phyloP scores from a whole-genome alignment of 2,797 vertebrate species.

The Acanthopagrus latus region DNA sequence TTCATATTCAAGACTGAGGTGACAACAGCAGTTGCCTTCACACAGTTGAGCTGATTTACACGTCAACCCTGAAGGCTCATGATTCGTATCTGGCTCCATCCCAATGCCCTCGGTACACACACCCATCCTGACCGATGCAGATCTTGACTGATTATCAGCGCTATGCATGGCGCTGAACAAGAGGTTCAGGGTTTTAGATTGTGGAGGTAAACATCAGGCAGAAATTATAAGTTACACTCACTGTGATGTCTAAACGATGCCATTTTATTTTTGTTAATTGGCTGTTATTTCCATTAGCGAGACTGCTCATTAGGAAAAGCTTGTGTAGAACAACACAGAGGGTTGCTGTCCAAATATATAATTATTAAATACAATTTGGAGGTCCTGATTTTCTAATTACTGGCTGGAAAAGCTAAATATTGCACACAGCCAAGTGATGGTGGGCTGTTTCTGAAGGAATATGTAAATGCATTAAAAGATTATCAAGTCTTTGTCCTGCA shows the following conservation, averaged over 20 bases:
- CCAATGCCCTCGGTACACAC: background rate
- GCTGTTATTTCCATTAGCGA: background rate
- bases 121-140: constrained; percentile 5
- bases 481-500: constrained; percentile 11
- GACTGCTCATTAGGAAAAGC: background rate
- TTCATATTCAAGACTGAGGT: constrained; percentile 19
- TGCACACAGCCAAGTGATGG: background rate
- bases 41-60: constrained; percentile 31
- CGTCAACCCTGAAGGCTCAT: constrained; percentile 27
- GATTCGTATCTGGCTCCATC: background rate
- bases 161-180: constrained; percentile 1
- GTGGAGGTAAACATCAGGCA: background rate
- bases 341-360: background rate
- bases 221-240: background rate
- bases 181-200: constrained; percentile 12
- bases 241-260: background rate
- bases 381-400: background rate
- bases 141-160: constrained; percentile 9
- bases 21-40: constrained; percentile 4
- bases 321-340: background rate
- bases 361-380: background rate
- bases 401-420: background rate
- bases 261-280: background rate
- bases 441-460: background rate
- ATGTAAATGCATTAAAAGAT: constrained; percentile 6